A percentile compares a stretch with the other conserved stretches of the same genome.
Conservation (phyloP, 2,113 vertebrate genomes). For the Panurus biarmicus region DNA sequence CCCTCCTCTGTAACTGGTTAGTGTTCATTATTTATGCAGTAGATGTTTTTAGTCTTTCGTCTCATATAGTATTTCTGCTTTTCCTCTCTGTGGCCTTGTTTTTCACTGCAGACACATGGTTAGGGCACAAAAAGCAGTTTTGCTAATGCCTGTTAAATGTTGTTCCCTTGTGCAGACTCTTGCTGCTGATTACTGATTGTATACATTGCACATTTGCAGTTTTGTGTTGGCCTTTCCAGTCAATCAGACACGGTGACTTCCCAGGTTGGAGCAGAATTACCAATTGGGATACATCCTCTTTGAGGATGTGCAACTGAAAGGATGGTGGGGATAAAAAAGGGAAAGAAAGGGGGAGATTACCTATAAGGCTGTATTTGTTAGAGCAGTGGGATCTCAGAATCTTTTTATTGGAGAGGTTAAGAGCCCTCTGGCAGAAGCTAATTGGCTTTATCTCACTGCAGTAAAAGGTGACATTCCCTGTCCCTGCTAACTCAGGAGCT, state of each 20-base stretch:
- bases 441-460: neutral
- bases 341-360: neutral
- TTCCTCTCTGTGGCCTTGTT: neutral
- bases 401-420: neutral
- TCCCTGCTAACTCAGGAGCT: neutral
- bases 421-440: neutral
- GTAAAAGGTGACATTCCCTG: neutral
- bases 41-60: neutral
- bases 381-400: neutral
- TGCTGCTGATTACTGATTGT: neutral
- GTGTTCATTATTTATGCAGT: neutral
- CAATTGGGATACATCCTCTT: neutral
- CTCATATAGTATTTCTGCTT: neutral
- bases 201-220: neutral
- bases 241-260: neutral
- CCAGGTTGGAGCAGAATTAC: neutral
- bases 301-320: neutral
- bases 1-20: neutral
- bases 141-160: neutral
- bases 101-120: neutral
- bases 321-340: neutral
- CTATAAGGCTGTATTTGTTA: neutral
- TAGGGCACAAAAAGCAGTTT: neutral
- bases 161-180: neutral
- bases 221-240: neutral